Base-by-base conservation (phyloP, 2,888 invertebrate genomes). In the Syritta pipiens region DNA sequence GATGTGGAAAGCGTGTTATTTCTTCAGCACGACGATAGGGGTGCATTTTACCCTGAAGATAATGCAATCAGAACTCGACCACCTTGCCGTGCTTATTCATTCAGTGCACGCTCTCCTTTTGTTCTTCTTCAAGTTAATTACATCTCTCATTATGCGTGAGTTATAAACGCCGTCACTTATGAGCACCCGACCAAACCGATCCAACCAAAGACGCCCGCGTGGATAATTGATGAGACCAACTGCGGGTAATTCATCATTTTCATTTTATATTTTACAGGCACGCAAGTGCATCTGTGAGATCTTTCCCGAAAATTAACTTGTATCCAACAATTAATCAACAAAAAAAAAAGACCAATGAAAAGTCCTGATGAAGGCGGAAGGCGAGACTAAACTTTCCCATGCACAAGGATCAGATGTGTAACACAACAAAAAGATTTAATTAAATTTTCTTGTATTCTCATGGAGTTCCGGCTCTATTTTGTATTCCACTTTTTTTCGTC, bases 351-450 rank as follows among this genome's bases (percentile, higher is more conserved):
- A 1, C 9, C 9, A 30, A 30, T 14, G 20, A 14, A 7, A 12
- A 57, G 51, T n/a, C 14, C n/a, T 5, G 2, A 40, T 5, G 42
- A 5, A 19, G 5, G 10, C n/a, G 4, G 26, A 20, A 30, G 10
- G 20, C 20, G 7, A 46, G 32, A 48, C 22, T 10, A n/a, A 53
- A 40, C 28, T 20, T 55, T 32, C 53, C 22, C 40, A 55, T n/a
- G 53, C 46, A n/a, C 6, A 28, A 20, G 28, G 46, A 57, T 40
- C 40, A 68, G 40, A 59, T 59, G 40, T 49, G 20, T 19, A 32
- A 40, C 37, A 10, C 6, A 17, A 59, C 14, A 37, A 35, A 32
- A 32, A 42, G 59, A 59, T 59, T 59, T 69, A 69, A 69, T 59
- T 69, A 59, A 69, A 69, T 55, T 49, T 40, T 35, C 48, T 35